Conservation (phyloP, 2,888 invertebrate genomes). For the Thymelicus acteon region DNA sequence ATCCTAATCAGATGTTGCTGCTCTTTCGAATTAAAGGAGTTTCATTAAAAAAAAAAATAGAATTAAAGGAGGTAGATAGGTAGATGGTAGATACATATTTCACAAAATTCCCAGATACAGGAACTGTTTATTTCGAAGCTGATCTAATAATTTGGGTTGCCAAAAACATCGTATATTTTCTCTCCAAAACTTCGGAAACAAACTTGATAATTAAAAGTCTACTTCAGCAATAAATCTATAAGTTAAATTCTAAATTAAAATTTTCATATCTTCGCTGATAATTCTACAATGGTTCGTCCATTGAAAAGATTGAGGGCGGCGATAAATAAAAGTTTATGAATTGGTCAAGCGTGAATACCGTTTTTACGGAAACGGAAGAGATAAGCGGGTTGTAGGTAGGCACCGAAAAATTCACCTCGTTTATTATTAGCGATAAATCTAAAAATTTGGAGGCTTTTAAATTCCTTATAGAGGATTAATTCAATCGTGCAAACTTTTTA, state of each 20-base stretch:
- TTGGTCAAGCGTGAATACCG: slow-evolving; percentile 37
- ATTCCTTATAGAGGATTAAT: no score
- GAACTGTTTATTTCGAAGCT: not conserved
- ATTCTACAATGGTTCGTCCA: slow-evolving; percentile 52
- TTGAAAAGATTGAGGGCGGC: slow-evolving; percentile 51
- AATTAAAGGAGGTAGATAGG: no score
- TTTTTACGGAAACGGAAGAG: slow-evolving; percentile 35
- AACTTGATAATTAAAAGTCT: slow-evolving; percentile 71
- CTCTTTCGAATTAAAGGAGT: no score
- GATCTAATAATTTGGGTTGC: slow-evolving; percentile 19
- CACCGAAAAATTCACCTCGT: slow-evolving; percentile 12
- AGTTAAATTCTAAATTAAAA: slow-evolving; percentile 75
- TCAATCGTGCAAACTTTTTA: no score
- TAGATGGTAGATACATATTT: no score
- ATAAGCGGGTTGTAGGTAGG: slow-evolving; percentile 19
- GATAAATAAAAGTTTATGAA: slow-evolving; percentile 46
- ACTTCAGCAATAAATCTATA: slow-evolving; percentile 68
- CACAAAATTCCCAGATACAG: not conserved
- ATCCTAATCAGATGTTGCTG: no score
- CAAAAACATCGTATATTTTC: slow-evolving; percentile 38
- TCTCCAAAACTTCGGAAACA: slow-evolving; percentile 41
- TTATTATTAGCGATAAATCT: not conserved
- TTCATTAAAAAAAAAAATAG: no score
- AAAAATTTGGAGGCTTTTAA: no score
- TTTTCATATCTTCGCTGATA: slow-evolving; percentile 56